These are phyloP conservation scores for Taenaris catops DNA, from an alignment of 2,888 invertebrate species.

Conservation along the genomic window DNA sequence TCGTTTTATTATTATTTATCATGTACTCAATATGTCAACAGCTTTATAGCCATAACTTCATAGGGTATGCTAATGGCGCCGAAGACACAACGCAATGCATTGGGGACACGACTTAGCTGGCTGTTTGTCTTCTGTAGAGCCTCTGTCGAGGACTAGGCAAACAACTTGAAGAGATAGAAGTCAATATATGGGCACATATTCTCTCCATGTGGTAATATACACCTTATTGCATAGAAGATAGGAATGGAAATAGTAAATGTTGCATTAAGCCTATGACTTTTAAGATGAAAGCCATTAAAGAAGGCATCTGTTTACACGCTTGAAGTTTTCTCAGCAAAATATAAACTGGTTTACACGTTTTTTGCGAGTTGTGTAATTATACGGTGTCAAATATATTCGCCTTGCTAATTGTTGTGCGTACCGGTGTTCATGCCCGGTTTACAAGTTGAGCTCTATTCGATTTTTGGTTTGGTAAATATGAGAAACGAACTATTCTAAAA, in stretches of 20 bases:
- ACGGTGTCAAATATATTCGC: no score
- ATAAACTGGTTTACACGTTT: no score
- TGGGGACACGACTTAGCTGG: conserved; percentile 25
- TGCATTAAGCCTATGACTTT: no score
- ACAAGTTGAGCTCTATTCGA: no score
- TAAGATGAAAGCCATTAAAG: conserved; percentile 18
- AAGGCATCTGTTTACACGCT: conserved; percentile 15
- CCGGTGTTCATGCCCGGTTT: no score
- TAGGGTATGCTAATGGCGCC: conserved; percentile 48
- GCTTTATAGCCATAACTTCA: conserved; percentile 30
- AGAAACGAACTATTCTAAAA: no score
- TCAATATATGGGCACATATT: conserved; percentile 25
- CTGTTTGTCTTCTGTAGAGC: conserved; percentile 33
- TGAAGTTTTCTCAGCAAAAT: conserved; percentile 1
- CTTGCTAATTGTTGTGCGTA: no score
- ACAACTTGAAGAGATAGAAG: conserved; percentile 27
- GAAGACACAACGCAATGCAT: conserved; percentile 33
- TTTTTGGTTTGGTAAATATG: no score
- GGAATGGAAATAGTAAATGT: no score
- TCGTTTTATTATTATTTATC: no score
- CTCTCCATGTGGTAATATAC: neutral
- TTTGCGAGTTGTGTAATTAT: no score
- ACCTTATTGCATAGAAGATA: conserved; percentile 1
- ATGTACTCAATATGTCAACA: conserved; percentile 3
- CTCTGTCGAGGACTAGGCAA: conserved; percentile 29